phyloP scores from a whole-genome alignment of 2,113 vertebrate species.

The Sander vitreus region DNA sequence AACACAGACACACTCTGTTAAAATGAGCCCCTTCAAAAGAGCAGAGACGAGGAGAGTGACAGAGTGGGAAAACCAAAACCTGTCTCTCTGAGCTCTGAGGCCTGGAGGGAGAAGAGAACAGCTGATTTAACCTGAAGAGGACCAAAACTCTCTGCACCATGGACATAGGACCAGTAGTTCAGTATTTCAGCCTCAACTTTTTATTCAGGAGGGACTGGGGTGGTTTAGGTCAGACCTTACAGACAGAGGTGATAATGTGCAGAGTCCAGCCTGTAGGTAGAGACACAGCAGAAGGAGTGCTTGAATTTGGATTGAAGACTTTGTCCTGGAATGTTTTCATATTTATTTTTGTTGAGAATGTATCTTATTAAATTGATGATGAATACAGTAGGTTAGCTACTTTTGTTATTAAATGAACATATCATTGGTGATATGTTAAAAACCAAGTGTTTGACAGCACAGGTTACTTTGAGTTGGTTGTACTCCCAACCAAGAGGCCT shows the following conservation, averaged over 20 bases:
- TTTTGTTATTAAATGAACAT: slow-evolving; percentile 26
- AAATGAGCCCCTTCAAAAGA: slow-evolving; percentile 47
- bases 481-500: slow-evolving; percentile 31
- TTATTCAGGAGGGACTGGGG: slow-evolving; percentile 9
- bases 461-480: slow-evolving; percentile 15
- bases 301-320: slow-evolving; percentile 31
- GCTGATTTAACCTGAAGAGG: slow-evolving; percentile 37
- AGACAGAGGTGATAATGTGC: background rate
- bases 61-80: background rate
- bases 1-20: slow-evolving; percentile 95
- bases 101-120: background rate
- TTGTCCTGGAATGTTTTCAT: slow-evolving; percentile 53
- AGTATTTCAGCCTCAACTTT: slow-evolving; percentile 52
- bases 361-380: slow-evolving; percentile 23
- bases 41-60: slow-evolving; percentile 3
- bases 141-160: slow-evolving; percentile 43
- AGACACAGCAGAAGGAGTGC: slow-evolving; percentile 12
- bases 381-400: background rate
- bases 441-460: slow-evolving; percentile 3
- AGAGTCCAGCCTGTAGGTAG: background rate
- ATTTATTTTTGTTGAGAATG: slow-evolving; percentile 36
- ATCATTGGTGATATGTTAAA: slow-evolving; percentile 16
- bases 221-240: background rate
- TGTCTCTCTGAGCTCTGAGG: background rate
- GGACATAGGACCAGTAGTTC: slow-evolving; percentile 30